phyloP scores from a whole-genome alignment of 2,888 invertebrate species.

The Drosophila cognata region DNA sequence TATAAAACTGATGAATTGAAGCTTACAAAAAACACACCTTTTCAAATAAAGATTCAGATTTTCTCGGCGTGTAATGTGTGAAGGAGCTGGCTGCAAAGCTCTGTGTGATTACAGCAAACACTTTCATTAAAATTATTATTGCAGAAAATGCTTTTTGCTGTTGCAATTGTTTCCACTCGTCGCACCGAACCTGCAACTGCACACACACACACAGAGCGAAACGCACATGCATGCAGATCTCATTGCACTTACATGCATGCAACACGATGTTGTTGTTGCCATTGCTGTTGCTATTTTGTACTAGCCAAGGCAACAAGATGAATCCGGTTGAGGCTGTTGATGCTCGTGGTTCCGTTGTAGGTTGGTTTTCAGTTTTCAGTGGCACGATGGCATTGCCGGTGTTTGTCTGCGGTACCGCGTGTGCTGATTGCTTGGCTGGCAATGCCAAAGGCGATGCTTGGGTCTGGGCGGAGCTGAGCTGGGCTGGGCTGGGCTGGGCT shows the following conservation, averaged over 20 bases:
- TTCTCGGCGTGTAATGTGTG: constrained; percentile 11
- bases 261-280: neutral
- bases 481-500: too few species aligned
- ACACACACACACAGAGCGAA: constrained; percentile 22
- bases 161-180: constrained; percentile 73
- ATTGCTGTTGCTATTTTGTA: constrained; percentile 30
- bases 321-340: constrained; percentile 49
- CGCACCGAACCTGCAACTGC: constrained; percentile 59
- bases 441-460: constrained; percentile 64
- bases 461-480: neutral
- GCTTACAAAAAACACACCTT: neutral
- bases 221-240: constrained; percentile 4
- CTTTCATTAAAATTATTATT: constrained; percentile 81
- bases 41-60: neutral
- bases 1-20: neutral
- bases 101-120: constrained; percentile 74
- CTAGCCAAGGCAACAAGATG: constrained; percentile 73
- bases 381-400: constrained; percentile 53
- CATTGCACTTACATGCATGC: constrained; percentile 58
- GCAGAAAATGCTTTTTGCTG: constrained; percentile 73
- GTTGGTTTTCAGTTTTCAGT: constrained; percentile 44
- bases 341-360: constrained; percentile 50
- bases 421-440: constrained; percentile 79
- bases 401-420: constrained; percentile 79
- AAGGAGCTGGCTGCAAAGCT: constrained; percentile 20